phyloP scores from a whole-genome alignment of 2,888 invertebrate genomes.

The Dasysyrphus tricinctus region DNA sequence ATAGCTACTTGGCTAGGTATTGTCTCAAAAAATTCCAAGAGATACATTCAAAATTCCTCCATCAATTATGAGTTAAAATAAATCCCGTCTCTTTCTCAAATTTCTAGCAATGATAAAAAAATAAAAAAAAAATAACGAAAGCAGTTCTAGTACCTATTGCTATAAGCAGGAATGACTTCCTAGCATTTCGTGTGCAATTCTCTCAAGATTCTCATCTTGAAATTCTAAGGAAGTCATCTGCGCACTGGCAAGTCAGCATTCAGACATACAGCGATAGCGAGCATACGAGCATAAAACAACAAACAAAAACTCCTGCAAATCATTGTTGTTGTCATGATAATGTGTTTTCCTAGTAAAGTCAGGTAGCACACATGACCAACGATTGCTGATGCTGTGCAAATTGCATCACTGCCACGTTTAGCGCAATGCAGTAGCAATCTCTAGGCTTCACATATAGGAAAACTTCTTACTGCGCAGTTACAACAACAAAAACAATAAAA shows the following conservation, averaged over 20 bases:
- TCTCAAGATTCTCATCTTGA: slow-evolving; percentile 57
- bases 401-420: slow-evolving; percentile 60
- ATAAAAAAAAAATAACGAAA: neutral
- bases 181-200: slow-evolving; percentile 48
- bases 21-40: neutral
- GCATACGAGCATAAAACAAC: neutral
- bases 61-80: slow-evolving; percentile 9
- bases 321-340: slow-evolving; percentile 64
- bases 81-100: slow-evolving; percentile 15
- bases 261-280: neutral
- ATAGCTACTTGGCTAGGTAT: neutral
- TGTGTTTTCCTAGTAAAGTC: slow-evolving; percentile 67
- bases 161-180: neutral
- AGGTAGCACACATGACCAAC: slow-evolving; percentile 67
- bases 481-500: neutral
- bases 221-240: slow-evolving; percentile 66
- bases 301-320: slow-evolving; percentile 39
- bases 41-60: slow-evolving; percentile 4
- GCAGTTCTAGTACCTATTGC: slow-evolving; percentile 1
- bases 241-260: slow-evolving; percentile 14
- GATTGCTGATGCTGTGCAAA: slow-evolving; percentile 57
- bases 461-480: neutral
- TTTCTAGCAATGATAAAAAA: slow-evolving; percentile 16
- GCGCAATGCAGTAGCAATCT: slow-evolving; percentile 64
- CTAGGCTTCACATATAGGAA: slow-evolving; percentile 2